Evolutionary conservation across 2,888 invertebrate genomes (phyloP), one percentile per base, ranked within the genome.

Genomic region (Clepsis dumicolana): DNA sequence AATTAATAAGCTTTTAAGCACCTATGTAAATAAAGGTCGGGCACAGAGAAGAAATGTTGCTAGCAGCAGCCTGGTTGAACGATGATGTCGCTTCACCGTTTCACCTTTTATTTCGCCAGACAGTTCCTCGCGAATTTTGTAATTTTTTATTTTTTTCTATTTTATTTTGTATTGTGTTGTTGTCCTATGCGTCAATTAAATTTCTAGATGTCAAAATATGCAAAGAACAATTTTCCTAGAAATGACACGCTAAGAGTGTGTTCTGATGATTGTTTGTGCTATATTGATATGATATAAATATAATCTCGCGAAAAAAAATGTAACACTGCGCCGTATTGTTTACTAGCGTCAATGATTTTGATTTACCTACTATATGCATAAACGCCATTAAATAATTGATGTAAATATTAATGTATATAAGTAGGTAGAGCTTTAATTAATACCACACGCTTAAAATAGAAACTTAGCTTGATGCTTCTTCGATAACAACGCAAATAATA

Each of bases 151-250:
- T n/a, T n/a, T n/a, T n/a, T n/a, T n/a, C n/a, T n/a, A n/a, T n/a
- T n/a, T n/a, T n/a, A n/a, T n/a, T n/a, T n/a, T n/a, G n/a, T n/a
- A n/a, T n/a, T n/a, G n/a, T n/a, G n/a, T n/a, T n/a, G n/a, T n/a
- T n/a, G n/a, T n/a, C n/a, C n/a, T n/a, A n/a, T n/a, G n/a, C n/a
- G n/a, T n/a, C n/a, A n/a, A n/a, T n/a, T n/a, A n/a, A n/a, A n/a
- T n/a, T n/a, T n/a, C n/a, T n/a, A 52, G 38, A 53, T 57, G 35
- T 59, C 53, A 60, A 60, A 53, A 53, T 60, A 52, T 65, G 59
- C 52, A 60, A 65, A 41, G 29, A 59, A 41, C 10, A 41, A 38
- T 35, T 59, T 63, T 50, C 44, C 41, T 57, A 41, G 24, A 24
- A 57, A 41, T 56, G 35, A 35, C 41, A 38, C 24, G 24, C 57